phyloP scores from a whole-genome alignment of 2,797 vertebrate genomes.

The Enoplosus armatus region DNA sequence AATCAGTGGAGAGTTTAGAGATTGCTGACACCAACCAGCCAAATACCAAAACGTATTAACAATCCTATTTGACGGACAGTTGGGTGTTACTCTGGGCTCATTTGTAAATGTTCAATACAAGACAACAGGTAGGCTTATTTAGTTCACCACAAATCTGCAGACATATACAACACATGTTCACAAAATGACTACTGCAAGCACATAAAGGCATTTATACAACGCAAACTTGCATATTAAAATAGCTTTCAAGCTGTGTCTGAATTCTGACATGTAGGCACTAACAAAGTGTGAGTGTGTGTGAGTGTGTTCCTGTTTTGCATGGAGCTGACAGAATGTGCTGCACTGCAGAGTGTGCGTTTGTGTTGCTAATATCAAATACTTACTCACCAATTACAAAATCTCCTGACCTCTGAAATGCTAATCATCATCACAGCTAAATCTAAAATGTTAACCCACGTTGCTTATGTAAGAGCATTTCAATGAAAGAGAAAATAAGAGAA shows the following conservation, averaged over 20 bases:
- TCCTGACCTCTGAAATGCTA: slow-evolving; percentile 24
- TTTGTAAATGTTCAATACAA: neutral
- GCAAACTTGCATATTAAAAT: slow-evolving; percentile 11
- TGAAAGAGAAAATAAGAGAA: neutral
- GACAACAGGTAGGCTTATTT: neutral
- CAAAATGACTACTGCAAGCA: neutral
- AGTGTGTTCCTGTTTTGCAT: slow-evolving; percentile 16
- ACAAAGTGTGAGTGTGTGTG: slow-evolving; percentile 12
- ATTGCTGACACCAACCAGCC: neutral
- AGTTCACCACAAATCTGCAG: neutral
- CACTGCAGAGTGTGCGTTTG: slow-evolving; percentile 8
- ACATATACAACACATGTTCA: neutral
- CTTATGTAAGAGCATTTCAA: neutral
- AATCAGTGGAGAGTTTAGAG: neutral
- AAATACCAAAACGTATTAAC: slow-evolving; percentile 19
- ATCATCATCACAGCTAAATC: slow-evolving; percentile 10
- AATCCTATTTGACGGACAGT: neutral
- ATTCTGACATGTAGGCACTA: slow-evolving; percentile 46
- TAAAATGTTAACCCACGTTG: slow-evolving; percentile 2
- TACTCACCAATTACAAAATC: slow-evolving; percentile 19
- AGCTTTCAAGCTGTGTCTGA: neutral
- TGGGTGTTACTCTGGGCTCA: neutral
- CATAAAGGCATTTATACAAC: neutral
- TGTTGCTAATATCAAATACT: slow-evolving; percentile 35
- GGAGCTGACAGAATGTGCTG: slow-evolving; percentile 45